Percentiles rank a stretch among this genome's conserved stretches.
Conservation (phyloP, 2,888 invertebrate species). For the Margaritifera margaritifera region DNA sequence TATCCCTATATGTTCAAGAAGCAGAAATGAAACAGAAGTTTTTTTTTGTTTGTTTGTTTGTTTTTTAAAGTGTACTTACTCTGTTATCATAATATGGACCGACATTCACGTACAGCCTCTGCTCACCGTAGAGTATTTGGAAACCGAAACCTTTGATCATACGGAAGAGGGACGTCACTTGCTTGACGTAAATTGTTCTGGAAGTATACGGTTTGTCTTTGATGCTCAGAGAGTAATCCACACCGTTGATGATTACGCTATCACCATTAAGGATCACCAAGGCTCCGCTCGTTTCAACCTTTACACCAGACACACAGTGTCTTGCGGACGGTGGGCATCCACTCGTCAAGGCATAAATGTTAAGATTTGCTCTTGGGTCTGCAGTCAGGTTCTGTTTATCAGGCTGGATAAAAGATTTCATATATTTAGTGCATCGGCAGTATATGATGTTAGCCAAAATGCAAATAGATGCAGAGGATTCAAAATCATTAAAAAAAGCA, state of each 20-base stretch:
- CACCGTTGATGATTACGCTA: constrained; percentile 28
- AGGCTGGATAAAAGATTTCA: constrained; percentile 16
- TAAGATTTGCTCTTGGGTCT: constrained; percentile 27
- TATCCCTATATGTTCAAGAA: too few relatives aligned
- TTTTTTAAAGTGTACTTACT: constrained; percentile 13
- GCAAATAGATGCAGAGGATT: too few relatives aligned
- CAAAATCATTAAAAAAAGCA: too few relatives aligned
- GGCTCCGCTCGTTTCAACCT: constrained; percentile 26
- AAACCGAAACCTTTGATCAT: constrained; percentile 52
- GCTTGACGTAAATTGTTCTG: background rate
- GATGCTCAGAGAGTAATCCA: constrained; percentile 19
- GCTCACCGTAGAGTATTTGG: constrained; percentile 27
- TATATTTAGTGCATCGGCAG: too few relatives aligned
- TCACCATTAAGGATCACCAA: constrained; percentile 26
- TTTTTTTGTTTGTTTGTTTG: too few relatives aligned
- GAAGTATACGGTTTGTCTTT: constrained; percentile 13
- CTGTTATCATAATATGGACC: constrained; percentile 39
- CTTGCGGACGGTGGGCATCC: constrained; percentile 26
- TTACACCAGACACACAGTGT: constrained; percentile 31
- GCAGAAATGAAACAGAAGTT: too few relatives aligned
- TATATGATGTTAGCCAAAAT: too few relatives aligned
- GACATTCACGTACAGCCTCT: constrained; percentile 31
- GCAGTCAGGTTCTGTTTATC: constrained; percentile 18
- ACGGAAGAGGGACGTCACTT: background rate
- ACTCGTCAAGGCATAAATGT: constrained; percentile 24